Percentiles rank a stretch among this genome's conserved stretches.
These are phyloP conservation scores for Musca vetustissima DNA, from an alignment of 1,140 invertebrate species.

Conservation along the genomic window DNA sequence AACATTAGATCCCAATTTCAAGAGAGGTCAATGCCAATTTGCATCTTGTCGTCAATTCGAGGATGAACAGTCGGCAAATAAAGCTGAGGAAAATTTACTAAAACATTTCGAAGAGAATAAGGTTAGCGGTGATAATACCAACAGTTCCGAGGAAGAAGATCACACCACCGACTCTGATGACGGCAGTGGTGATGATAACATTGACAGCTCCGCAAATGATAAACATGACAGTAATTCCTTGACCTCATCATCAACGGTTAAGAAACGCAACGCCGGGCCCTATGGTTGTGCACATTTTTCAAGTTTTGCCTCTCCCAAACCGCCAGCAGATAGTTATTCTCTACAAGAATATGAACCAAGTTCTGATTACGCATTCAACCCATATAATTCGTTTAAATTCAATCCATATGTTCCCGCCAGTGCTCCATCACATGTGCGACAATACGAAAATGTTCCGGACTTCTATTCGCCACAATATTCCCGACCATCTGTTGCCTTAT, in stretches of 20 bases:
- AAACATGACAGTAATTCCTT: slow-evolving; percentile 5
- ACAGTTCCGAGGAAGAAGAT: not conserved
- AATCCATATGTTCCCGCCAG: not conserved
- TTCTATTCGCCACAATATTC: not conserved
- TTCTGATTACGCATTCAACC: not conserved
- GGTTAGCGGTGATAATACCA: not conserved
- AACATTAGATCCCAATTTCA: slow-evolving; percentile 43
- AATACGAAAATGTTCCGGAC: not conserved
- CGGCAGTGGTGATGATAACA: not conserved
- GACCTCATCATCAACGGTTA: not conserved
- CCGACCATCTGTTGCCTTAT: not conserved
- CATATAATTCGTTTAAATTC: not conserved
- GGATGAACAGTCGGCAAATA: not conserved
- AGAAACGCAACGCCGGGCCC: slow-evolving; percentile 19
- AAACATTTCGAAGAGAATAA: not conserved
- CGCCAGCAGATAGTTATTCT: not conserved
- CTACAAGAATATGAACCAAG: not conserved
- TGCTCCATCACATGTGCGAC: not conserved
- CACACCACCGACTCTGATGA: not conserved
- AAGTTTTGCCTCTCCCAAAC: not conserved
- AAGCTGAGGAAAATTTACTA: too few relatives aligned
- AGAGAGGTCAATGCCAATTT: slow-evolving; percentile 41
- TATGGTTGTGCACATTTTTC: not conserved
- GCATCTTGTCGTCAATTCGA: slow-evolving; percentile 31
- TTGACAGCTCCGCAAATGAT: not conserved